Percentiles rank a stretch among this genome's conserved stretches.
These are phyloP conservation scores for Ariopsis seemanni DNA, from an alignment of 2,113 vertebrate species.

Conservation along the genomic window DNA sequence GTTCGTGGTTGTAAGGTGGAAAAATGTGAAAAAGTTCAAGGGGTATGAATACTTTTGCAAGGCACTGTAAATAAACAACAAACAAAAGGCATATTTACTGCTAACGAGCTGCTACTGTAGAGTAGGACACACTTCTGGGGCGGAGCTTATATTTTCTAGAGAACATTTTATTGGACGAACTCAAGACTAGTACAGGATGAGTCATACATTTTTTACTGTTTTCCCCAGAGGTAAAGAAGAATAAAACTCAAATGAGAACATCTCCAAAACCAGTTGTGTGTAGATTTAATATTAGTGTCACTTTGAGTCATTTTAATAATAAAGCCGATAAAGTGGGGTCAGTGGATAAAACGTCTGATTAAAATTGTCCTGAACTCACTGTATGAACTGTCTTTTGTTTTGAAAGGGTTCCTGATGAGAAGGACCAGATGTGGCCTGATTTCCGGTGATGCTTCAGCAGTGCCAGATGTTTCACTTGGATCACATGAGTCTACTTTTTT, in stretches of 20 bases:
- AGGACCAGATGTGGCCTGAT: not conserved
- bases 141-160: not conserved
- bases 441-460: not conserved
- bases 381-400: not conserved
- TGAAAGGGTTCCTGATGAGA: not conserved
- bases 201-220: not conserved
- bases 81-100: not conserved
- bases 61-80: not conserved
- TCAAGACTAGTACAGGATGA: not conserved
- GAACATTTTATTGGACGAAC: not conserved
- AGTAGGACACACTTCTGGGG: not conserved
- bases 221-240: not conserved
- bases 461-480: not conserved
- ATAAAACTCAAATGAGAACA: not conserved
- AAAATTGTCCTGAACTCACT: not conserved
- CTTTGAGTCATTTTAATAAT: not conserved
- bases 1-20: too few relatives aligned
- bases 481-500: not conserved
- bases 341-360: not conserved
- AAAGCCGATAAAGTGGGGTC: not conserved
- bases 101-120: not conserved
- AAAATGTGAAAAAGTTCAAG: too few relatives aligned
- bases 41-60: too few relatives aligned
- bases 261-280: not conserved
- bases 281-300: not conserved